These are phyloP conservation scores for Dasyornis broadbenti DNA, from an alignment of 2,113 vertebrate genomes.

Conservation along the genomic window DNA sequence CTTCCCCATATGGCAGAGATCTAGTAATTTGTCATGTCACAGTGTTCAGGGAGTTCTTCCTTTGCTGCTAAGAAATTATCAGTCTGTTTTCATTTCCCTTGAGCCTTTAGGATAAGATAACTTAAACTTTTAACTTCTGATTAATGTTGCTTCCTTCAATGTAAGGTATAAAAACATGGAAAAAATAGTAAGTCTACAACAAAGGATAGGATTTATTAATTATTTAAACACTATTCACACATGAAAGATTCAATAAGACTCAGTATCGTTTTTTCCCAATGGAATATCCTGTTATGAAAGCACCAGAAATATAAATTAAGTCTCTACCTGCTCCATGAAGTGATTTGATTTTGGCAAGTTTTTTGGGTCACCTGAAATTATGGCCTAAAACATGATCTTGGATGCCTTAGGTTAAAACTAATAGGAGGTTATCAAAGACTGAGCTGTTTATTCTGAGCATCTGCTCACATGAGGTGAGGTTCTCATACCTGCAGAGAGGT, in stretches of 20 bases:
- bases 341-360: background rate
- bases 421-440: background rate
- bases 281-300: background rate
- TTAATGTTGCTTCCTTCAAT: background rate
- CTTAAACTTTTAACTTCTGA: constrained; percentile 25
- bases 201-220: background rate
- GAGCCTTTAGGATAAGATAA: background rate
- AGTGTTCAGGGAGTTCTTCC: background rate
- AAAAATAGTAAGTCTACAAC: background rate
- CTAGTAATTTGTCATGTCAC: background rate
- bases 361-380: background rate
- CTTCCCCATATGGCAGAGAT: background rate
- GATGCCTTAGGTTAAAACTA: background rate
- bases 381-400: background rate
- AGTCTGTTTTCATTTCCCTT: constrained; percentile 18
- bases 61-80: constrained; percentile 5
- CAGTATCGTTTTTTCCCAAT: background rate
- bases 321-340: background rate
- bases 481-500: background rate
- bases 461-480: background rate
- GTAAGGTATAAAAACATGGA: background rate
- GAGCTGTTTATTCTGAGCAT: background rate
- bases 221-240: background rate
- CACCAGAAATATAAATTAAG: background rate
- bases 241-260: background rate